Evolutionary conservation across 2,797 vertebrate species (phyloP), one percentile per base, ranked within the genome.

Genomic region (Pyrrhura leucotis): DNA sequence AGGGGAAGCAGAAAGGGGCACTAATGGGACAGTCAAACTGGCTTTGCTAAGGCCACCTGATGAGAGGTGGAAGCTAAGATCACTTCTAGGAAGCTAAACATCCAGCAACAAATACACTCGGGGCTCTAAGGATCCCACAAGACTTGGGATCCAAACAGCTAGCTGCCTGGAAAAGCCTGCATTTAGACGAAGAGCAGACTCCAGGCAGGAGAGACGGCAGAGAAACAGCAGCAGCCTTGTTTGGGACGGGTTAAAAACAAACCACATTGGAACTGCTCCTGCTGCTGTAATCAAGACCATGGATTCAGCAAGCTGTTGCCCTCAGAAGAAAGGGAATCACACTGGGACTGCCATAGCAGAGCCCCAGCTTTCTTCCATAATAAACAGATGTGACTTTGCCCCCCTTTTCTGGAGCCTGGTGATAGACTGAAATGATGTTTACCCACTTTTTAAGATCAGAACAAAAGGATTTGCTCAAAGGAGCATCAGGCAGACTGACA

Each of bases 401-500:
- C 47, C 74, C 33, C 42, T 83, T 63, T 59, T 73, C 50, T 42
- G 40, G 8, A 81, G 40, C 14, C 54, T 40, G 28, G 22, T 6
- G 2, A 58, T 17, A 69, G 25, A 33, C n/a, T 79, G 75, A 45
- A 87, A 59, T 74, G 12, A 4, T 62, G 69, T 78, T 93, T 93
- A 86, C 31, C 14, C 40, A 11, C 50, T 78, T 65, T 17, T 76
- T 44, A 67, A 84, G 69, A 58, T 66, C 13, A 58, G 59, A 75
- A 15, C 26, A 10, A 22, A 76, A 85, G 29, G 40, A 74, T 91
- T 89, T 93, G 33, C 67, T 89, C 54, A 76, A 79, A 88, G 72
- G 40, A 88, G 50, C 54, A 53, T 56, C 61, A 95, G 42, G 33
- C 42, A 75, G 14, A 23, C 31, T 42, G 73, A 76, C 40, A 87